These are phyloP conservation scores for Plecturocebus donacophilus DNA, from an alignment of 2,113 vertebrate genomes.

Conservation along the genomic window DNA sequence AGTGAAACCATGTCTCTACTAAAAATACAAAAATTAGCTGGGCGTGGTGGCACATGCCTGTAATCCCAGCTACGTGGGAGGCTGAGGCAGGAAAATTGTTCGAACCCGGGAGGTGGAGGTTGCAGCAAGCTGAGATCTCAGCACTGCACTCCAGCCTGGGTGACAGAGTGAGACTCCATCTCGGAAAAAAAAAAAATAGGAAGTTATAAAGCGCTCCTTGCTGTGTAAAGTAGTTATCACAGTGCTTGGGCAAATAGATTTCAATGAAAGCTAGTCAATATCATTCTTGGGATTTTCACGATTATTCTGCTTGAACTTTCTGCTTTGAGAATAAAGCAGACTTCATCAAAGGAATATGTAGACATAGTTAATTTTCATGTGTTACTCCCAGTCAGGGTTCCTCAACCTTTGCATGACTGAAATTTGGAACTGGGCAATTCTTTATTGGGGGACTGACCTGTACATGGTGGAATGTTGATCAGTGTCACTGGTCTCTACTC, in stretches of 20 bases:
- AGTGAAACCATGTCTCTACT: too few species aligned
- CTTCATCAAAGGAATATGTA: not conserved
- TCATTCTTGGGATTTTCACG: not conserved
- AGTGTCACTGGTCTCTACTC: not conserved
- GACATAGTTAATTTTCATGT: not conserved
- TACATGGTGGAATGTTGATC: not conserved
- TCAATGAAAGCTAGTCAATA: not conserved
- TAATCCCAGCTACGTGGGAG: too few species aligned
- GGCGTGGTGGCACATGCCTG: too few species aligned
- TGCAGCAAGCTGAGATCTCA: too few species aligned
- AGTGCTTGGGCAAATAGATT: not conserved
- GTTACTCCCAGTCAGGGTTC: not conserved
- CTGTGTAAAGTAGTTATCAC: not conserved
- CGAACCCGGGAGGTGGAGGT: too few species aligned
- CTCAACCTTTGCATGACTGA: not conserved
- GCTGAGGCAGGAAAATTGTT: too few species aligned
- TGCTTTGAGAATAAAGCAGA: not conserved
- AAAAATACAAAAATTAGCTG: too few species aligned
- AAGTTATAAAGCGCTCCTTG: not conserved
- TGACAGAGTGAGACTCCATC: too few species aligned
- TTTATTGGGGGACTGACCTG: not conserved
- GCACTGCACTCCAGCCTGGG: too few species aligned
- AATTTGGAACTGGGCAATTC: not conserved
- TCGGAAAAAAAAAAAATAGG: not conserved
- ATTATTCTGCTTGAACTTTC: conserved; percentile 8